Evolutionary conservation across 2,797 vertebrate species (phyloP).

Genomic region (Carduelis carduelis): DNA sequence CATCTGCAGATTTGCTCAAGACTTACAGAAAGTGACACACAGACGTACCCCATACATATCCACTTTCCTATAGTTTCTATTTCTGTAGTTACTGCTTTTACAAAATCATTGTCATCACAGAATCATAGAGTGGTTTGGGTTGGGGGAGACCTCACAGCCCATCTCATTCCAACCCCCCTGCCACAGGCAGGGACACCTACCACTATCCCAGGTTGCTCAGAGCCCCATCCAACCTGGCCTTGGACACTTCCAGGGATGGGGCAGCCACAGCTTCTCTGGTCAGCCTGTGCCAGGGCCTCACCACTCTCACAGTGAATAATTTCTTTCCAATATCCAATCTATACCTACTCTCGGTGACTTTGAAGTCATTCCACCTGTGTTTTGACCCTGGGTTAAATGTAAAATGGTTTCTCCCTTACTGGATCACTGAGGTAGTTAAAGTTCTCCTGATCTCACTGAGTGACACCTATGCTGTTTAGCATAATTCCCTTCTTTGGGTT

Average conservation of each 20-base stretch:
- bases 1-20: background rate
- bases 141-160: background rate
- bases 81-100: background rate
- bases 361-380: background rate
- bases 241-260: background rate
- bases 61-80: background rate
- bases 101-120: background rate
- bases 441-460: background rate
- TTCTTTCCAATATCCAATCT: background rate
- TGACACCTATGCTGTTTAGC: background rate
- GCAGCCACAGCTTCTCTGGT: background rate
- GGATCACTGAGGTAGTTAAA: background rate
- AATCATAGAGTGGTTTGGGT: background rate
- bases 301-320: fast-evolving
- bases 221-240: background rate
- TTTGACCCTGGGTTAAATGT: background rate
- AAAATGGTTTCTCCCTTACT: background rate
- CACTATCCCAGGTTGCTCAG: fast-evolving
- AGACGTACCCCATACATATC: too few species aligned
- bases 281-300: fast-evolving
- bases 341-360: background rate
- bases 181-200: background rate
- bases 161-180: background rate
- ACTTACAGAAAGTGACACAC: background rate
- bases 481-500: background rate